These are phyloP conservation scores for Hypomecis atomaria DNA, from an alignment of 2,888 invertebrate genomes.

Conservation along the genomic window DNA sequence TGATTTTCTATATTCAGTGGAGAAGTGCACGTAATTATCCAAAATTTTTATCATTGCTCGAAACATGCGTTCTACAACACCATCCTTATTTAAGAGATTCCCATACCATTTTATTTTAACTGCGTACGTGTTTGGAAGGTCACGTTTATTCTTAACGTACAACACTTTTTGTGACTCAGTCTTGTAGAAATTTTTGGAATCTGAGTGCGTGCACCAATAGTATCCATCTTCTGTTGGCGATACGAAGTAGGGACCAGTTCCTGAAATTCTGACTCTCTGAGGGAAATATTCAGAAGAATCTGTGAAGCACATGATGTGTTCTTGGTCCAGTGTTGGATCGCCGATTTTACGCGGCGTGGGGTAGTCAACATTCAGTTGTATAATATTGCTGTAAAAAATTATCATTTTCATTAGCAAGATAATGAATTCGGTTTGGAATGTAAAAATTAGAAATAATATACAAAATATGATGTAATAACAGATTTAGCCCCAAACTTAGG, in stretches of 20 bases:
- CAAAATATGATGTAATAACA: no score
- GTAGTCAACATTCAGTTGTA: slow-evolving; percentile 53
- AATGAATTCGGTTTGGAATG: no score
- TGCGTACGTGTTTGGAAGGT: slow-evolving; percentile 59
- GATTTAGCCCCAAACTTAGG: no score
- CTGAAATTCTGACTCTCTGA: slow-evolving; percentile 45
- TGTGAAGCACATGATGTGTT: slow-evolving; percentile 68
- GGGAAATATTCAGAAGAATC: slow-evolving; percentile 66
- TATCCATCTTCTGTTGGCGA: slow-evolving; percentile 66
- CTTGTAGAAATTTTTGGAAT: slow-evolving; percentile 57
- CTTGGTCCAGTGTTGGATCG: slow-evolving; percentile 38
- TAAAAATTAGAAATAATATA: no score
- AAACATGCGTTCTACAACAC: no score
- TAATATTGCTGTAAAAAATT: slow-evolving; percentile 53
- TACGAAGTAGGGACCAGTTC: slow-evolving; percentile 51
- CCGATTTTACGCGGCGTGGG: slow-evolving; percentile 11
- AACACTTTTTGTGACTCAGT: slow-evolving; percentile 66
- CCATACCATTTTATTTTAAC: slow-evolving; percentile 51
- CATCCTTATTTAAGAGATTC: no score
- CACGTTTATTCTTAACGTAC: slow-evolving; percentile 59
- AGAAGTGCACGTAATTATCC: no score
- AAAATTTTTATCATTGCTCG: no score
- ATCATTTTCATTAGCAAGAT: no score
- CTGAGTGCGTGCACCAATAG: slow-evolving; percentile 73
- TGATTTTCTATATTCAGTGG: no score